Conservation (phyloP, 1,140 invertebrate genomes). For the Drosophila malerkotliana region DNA sequence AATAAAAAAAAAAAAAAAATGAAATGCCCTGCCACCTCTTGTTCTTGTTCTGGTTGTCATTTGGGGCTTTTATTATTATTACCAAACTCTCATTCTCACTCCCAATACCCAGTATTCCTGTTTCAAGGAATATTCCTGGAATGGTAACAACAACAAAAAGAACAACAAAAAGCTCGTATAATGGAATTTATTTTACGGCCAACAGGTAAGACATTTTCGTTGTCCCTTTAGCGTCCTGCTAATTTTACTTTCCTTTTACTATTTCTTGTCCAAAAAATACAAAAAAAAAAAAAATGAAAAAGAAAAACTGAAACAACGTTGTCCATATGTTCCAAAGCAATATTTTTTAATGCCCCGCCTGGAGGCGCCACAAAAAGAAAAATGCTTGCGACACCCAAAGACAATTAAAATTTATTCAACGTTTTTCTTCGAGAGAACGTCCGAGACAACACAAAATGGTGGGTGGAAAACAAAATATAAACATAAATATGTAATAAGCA, state of each 20-base stretch:
- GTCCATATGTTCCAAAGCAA: conserved; percentile 66
- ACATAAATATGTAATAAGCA: conserved; percentile 79
- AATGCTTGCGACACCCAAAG: conserved; percentile 69
- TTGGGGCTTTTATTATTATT: conserved; percentile 61
- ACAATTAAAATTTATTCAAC: conserved; percentile 81
- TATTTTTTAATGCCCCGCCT: conserved; percentile 72
- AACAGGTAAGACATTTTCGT: conserved; percentile 78
- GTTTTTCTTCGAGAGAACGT: conserved; percentile 45
- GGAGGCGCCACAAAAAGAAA: conserved; percentile 47
- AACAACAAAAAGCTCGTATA: conserved; percentile 55
- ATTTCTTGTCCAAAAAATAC: conserved; percentile 49
- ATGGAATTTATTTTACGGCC: conserved; percentile 82
- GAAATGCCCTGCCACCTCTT: not conserved
- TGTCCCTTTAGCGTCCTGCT: conserved; percentile 65
- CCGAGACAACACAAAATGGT: conserved; percentile 22
- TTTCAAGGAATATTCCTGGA: conserved; percentile 7
- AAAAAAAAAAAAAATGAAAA: conserved; percentile 5
- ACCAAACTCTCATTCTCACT: conserved; percentile 3
- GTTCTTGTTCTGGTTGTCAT: conserved; percentile 39
- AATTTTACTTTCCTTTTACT: conserved; percentile 75
- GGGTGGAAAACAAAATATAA: conserved; percentile 45
- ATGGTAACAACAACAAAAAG: conserved; percentile 2
- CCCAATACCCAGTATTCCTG: not conserved
- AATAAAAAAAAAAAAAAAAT: not conserved
- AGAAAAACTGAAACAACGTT: conserved; percentile 38